phyloP scores from a whole-genome alignment of 2,888 invertebrate genomes.

The Nephrotoma appendiculata region DNA sequence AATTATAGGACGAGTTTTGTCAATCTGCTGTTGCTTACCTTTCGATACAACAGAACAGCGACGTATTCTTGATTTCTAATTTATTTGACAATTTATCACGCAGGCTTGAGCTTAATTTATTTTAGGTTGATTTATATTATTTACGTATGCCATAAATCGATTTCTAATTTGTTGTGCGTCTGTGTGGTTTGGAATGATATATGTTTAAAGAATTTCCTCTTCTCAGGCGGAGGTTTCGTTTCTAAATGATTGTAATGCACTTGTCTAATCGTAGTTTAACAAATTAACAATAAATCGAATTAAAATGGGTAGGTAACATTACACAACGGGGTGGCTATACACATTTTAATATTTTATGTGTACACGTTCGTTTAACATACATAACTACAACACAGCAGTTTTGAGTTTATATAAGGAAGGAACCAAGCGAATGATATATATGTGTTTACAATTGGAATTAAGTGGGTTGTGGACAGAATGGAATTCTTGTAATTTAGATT shows the following conservation, averaged over 20 bases:
- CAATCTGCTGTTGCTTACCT: neutral
- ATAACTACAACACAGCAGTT: neutral
- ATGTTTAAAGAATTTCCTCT: neutral
- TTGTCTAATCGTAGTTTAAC: neutral
- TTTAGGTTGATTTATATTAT: neutral
- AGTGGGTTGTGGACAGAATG: neutral
- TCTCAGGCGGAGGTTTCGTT: neutral
- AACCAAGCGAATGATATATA: neutral
- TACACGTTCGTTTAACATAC: neutral
- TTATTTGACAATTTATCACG: conserved; percentile 4
- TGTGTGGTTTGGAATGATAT: neutral
- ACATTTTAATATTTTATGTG: neutral
- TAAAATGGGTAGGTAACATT: neutral
- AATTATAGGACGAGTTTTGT: neutral
- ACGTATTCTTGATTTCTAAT: neutral
- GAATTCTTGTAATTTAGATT: neutral
- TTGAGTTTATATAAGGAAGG: neutral
- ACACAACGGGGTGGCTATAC: neutral
- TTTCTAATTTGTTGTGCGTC: neutral
- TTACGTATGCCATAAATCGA: neutral
- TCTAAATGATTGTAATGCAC: neutral
- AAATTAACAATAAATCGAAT: neutral
- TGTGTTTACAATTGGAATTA: neutral
- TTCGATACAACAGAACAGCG: neutral
- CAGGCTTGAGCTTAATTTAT: conserved; percentile 3